Conservation (phyloP, 2,888 invertebrate species). For the Eilema depressum region DNA sequence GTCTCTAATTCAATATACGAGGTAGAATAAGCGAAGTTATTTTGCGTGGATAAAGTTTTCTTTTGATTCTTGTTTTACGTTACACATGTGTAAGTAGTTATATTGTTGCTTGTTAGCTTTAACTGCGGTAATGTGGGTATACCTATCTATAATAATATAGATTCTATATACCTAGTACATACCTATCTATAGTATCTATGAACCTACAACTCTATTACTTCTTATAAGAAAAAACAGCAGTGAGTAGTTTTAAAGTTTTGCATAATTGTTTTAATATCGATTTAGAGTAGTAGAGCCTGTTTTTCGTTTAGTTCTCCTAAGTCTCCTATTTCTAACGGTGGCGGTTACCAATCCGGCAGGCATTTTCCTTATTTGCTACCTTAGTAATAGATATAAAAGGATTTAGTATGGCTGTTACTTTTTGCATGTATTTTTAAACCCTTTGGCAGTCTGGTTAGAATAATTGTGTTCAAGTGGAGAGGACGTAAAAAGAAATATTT, state of each 20-base stretch:
- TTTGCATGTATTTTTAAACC: neutral
- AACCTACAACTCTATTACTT: too few relatives aligned
- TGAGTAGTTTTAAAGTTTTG: too few relatives aligned
- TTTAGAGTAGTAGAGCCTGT: too few relatives aligned
- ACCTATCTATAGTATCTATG: too few relatives aligned
- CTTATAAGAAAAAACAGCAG: too few relatives aligned
- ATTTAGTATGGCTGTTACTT: neutral
- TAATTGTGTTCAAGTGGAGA: neutral
- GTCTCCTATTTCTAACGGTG: neutral
- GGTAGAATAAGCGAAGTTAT: slow-evolving; percentile 41
- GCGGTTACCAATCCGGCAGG: neutral
- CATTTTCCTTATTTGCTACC: neutral
- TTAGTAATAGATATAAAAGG: neutral
- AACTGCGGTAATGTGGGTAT: neutral
- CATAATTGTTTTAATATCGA: too few relatives aligned
- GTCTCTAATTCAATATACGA: slow-evolving; percentile 81
- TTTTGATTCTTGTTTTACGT: slow-evolving; percentile 47
- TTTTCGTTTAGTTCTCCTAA: too few relatives aligned
- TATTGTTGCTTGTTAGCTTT: neutral
- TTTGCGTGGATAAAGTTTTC: slow-evolving; percentile 45
- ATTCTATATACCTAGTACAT: neutral
- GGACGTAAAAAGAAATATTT: neutral
- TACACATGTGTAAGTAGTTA: slow-evolving; percentile 19
- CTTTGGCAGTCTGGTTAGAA: neutral
- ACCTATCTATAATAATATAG: too few relatives aligned